Evolutionary conservation across 1,140 invertebrate species (phyloP), one percentile per base, ranked within the genome.

Genomic region (Aphelenchoides besseyi): DNA sequence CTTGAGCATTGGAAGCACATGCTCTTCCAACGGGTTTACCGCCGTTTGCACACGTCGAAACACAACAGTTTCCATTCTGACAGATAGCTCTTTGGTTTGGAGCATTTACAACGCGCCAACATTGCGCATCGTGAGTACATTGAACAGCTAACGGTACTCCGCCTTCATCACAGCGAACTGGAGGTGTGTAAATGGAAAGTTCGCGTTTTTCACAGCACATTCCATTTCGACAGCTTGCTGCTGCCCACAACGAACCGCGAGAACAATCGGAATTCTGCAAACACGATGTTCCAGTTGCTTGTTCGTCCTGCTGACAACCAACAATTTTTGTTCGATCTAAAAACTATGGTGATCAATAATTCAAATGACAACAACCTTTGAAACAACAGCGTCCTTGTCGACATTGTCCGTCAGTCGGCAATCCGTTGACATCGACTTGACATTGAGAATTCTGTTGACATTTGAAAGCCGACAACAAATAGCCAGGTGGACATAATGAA

Each of bases 41-140:
- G 5, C 55, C 55, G 55, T 33, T 59, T 33, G 5, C 5, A 33
- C 55, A 59, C 5, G 55, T 59, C 12, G 18, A 59, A 12, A 59
- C 18, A 23, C 55, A 59, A 33, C 55, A 59, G 18, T 59, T 5
- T 5, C 55, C 55, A 33, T 59, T 59, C 18, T 59, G 55, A 23
- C 55, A 59, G 18, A 59, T 59, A 12, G 5, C 55, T 33, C 5
- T 5, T 18, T 59, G 55, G 23, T 59, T 59, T 28, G 26, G 55
- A 5, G 5, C 5, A 33, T 23, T 59, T 28, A 23, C 5, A 8
- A 8, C 5, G 26, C 5, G 5, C 55, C 55, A 59, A 23, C 55
- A 59, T 33, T 59, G 55, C 5, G 5, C 18, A 23, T 59, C 55
- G 55, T 59, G 55, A 8, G 55, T 29, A 18, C 55, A 59, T 12